Base-by-base conservation (phyloP, 53 echinoderm and acorn worm genomes). In the Glandiceps talaboti region DNA sequence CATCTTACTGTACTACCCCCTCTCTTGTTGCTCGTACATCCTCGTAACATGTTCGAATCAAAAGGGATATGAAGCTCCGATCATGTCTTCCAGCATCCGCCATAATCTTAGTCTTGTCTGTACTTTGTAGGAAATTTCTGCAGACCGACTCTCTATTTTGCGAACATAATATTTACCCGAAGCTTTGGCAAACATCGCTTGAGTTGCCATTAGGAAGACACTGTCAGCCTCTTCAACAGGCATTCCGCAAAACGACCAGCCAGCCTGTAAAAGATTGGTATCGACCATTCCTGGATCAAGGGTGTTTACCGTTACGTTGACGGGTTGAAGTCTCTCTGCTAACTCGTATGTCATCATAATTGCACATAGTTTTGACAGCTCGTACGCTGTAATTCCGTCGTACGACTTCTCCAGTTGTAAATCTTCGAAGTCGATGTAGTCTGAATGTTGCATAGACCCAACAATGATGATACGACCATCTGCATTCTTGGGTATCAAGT, bases 221-320 rank as follows among this genome's bases (percentile, higher is more conserved):
- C 83, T 81, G 78, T 93, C 90, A 1, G 93, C 93, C 33, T 90
- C 82, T 0, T 84, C 76, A 10, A 82, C 79, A 14, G 84, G 80
- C 12, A 94, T 88, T 0, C 93, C 93, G 25, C 79, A 31, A 20
- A 45, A 45, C 1, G 76, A 20, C 87, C 86, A 93, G 1, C 73
- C 31, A 29, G 81, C 81, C 14, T 87, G 30, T 0, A 93, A 78
- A 84, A 93, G 74, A 26, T 88, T 88, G 27, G 93, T 93, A 77
- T 93, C 88, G 33, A 93, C 93, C 1, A 86, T 91, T 31, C 94
- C 94, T 30, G 94, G 94, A 74, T 94, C 89, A 26, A 94, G 32
- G 32, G 82, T 86, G 85, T 94, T 94, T 14, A 89, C 91, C 1
- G 82, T 87, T 25, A 94, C 87, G 1, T 78, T 84, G 29, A 87